These are phyloP conservation scores for Actinia tenebrosa DNA, from an alignment of 64 coral and sea anemone species.

Conservation along the genomic window DNA sequence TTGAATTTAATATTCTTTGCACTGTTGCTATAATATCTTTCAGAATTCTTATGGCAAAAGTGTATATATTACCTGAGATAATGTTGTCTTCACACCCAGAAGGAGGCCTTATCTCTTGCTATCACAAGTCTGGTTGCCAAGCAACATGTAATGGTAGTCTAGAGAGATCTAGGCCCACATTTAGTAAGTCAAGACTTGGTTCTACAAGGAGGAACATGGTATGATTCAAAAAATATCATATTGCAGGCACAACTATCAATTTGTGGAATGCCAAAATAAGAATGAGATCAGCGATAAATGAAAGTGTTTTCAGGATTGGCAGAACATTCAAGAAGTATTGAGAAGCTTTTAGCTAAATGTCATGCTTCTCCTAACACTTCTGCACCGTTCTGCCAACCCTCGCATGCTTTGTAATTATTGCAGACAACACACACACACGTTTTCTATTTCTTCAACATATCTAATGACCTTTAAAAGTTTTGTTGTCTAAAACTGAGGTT, in stretches of 20 bases:
- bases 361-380: too few relatives aligned
- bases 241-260: background rate
- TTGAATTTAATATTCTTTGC: too few relatives aligned
- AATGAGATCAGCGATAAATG: too few relatives aligned
- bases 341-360: too few relatives aligned
- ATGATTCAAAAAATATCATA: background rate
- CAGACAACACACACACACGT: too few relatives aligned
- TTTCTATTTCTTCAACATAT: too few relatives aligned
- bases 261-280: too few relatives aligned
- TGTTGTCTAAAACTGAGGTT: background rate
- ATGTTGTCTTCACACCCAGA: constrained; percentile 71
- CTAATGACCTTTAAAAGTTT: too few relatives aligned
- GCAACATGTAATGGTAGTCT: constrained; percentile 33
- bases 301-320: too few relatives aligned
- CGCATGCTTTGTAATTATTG: too few relatives aligned
- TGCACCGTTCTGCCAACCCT: too few relatives aligned
- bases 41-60: constrained; percentile 74
- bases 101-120: constrained; percentile 67
- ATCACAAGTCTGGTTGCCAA: constrained; percentile 78
- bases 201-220: constrained; percentile 36
- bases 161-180: constrained; percentile 5
- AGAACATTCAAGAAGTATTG: too few relatives aligned
- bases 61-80: constrained; percentile 84
- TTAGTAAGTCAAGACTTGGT: constrained; percentile 6
- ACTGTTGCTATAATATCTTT: background rate